phyloP scores from a whole-genome alignment of 2,888 invertebrate genomes.

The Rhamphomyia laevipes region DNA sequence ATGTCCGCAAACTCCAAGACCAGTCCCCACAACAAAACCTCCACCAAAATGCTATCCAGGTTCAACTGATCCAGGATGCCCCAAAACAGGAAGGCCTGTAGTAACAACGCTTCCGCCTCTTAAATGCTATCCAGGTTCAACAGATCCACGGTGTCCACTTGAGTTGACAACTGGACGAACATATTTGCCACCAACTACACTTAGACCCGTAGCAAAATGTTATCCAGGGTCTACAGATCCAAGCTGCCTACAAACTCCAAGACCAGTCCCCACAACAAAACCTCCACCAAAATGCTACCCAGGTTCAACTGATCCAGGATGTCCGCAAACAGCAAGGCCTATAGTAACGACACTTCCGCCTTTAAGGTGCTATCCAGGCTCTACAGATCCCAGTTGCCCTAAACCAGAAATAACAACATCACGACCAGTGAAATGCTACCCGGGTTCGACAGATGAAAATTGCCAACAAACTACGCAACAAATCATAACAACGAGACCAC shows the following conservation, averaged over 20 bases:
- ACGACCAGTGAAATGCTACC: constrained; percentile 25
- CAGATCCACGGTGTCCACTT: constrained; percentile 31
- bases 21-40: constrained; percentile 14
- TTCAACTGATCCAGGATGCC: constrained; percentile 28
- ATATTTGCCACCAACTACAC: neutral
- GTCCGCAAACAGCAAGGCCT: constrained; percentile 12
- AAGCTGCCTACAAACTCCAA: constrained; percentile 23
- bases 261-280: constrained; percentile 6
- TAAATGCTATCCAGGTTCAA: constrained; percentile 24
- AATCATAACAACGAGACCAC: constrained; percentile 19
- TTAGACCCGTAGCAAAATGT: constrained; percentile 12
- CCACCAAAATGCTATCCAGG: constrained; percentile 24
- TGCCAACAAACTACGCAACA: constrained; percentile 22
- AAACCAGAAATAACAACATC: constrained; percentile 28
- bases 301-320: constrained; percentile 20
- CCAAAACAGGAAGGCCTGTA: constrained; percentile 16
- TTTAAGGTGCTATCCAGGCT: constrained; percentile 35
- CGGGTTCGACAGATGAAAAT: constrained; percentile 35
- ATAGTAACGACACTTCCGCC: constrained; percentile 11
- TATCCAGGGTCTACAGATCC: constrained; percentile 28
- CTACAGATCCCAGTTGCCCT: constrained; percentile 28
- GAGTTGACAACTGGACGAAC: neutral
- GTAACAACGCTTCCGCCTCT: constrained; percentile 21
- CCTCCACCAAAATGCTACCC: constrained; percentile 19
- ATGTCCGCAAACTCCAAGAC: constrained; percentile 18